A percentile compares a stretch with the other conserved stretches of the same genome.
phyloP scores from a whole-genome alignment of 2,797 vertebrate genomes.

The Coregonus sp. region DNA sequence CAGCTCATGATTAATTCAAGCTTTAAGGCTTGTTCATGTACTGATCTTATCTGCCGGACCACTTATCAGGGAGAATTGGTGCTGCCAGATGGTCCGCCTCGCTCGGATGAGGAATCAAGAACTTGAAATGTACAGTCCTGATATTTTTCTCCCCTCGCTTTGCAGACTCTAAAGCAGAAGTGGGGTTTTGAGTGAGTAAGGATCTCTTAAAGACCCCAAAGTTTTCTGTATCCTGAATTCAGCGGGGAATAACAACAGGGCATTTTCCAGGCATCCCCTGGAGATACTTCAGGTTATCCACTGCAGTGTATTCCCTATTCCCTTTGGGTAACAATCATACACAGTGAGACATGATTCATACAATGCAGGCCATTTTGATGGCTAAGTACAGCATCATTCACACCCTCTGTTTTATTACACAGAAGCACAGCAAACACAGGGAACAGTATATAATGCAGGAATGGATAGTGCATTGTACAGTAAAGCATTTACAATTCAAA shows the following conservation, averaged over 20 bases:
- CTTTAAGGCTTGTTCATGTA: conserved; percentile 11
- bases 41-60: conserved; percentile 23
- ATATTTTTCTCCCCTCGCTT: not conserved
- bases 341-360: not conserved
- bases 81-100: not conserved
- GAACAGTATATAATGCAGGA: not conserved
- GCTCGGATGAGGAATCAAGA: conserved; percentile 17
- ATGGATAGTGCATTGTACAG: not conserved
- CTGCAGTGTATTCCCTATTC: not conserved
- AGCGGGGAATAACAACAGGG: not conserved
- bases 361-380: not conserved
- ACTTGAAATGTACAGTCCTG: not conserved
- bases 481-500: not conserved
- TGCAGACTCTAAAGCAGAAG: not conserved
- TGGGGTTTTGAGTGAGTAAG: not conserved
- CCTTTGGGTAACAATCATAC: not conserved
- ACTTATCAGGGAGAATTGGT: conserved; percentile 13
- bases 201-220: not conserved
- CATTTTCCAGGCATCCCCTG: not conserved
- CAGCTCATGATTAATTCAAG: conserved; percentile 28
- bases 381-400: not conserved
- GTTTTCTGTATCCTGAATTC: not conserved
- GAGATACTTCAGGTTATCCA: too few relatives aligned
- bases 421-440: not conserved
- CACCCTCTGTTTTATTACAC: not conserved